Evolutionary conservation across 2,888 invertebrate species (phyloP).

Genomic region (Lasius fuliginosus): DNA sequence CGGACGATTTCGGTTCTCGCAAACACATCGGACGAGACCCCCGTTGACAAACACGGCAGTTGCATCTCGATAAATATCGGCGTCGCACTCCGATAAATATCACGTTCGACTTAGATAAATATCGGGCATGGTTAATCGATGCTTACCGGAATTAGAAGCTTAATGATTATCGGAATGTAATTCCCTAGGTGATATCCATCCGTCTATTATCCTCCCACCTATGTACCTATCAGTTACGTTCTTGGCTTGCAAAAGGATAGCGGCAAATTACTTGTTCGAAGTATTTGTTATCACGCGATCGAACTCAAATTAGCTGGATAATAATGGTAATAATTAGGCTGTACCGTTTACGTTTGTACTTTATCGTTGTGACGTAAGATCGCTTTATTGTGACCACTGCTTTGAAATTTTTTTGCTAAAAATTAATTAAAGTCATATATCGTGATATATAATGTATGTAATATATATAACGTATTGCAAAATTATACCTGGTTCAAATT

Average conservation of each 20-base stretch:
- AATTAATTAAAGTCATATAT: neutral
- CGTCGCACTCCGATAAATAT: constrained; percentile 54
- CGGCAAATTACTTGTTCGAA: constrained; percentile 5
- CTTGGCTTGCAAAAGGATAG: constrained; percentile 46
- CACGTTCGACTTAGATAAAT: constrained; percentile 58
- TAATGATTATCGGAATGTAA: constrained; percentile 62
- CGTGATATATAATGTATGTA: neutral
- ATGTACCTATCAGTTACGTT: neutral
- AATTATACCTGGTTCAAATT: neutral
- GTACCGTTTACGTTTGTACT: neutral
- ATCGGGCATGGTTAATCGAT: constrained; percentile 58
- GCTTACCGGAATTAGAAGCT: constrained; percentile 58
- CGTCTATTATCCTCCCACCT: constrained; percentile 9
- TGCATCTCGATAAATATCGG: constrained; percentile 50
- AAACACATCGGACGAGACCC: constrained; percentile 28
- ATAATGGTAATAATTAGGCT: constrained; percentile 46
- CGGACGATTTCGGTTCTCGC: constrained; percentile 49
- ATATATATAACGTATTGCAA: neutral
- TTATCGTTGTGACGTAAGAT: constrained; percentile 1
- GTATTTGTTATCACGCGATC: constrained; percentile 40
- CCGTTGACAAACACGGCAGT: constrained; percentile 19
- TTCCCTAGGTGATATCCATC: constrained; percentile 40
- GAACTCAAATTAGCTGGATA: constrained; percentile 23
- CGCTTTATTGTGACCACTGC: neutral
- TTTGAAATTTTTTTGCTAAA: neutral